These are phyloP conservation scores for Euzophera pinguis DNA, from an alignment of 2,888 invertebrate species.

Conservation along the genomic window DNA sequence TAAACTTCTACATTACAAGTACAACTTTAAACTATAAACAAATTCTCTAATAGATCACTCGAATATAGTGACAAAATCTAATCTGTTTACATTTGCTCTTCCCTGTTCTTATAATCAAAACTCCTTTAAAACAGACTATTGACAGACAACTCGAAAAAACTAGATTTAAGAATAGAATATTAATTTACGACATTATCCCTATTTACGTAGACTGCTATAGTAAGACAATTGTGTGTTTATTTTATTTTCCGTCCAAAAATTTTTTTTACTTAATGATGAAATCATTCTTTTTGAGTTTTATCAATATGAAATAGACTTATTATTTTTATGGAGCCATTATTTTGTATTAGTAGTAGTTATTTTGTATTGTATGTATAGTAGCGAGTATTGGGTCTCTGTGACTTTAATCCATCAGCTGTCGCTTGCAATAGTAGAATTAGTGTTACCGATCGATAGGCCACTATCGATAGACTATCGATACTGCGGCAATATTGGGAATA, in stretches of 20 bases:
- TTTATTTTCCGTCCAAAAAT: constrained; percentile 67
- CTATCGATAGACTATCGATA: no score
- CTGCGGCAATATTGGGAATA: no score
- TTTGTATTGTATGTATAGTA: constrained; percentile 17
- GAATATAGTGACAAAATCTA: no score
- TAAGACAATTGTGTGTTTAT: constrained; percentile 26
- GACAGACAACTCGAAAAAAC: not conserved
- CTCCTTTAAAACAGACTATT: not conserved
- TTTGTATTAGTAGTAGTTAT: no score
- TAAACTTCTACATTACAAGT: no score
- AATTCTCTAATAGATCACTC: no score
- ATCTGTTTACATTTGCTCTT: no score
- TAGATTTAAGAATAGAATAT: constrained; percentile 2
- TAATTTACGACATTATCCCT: constrained; percentile 28
- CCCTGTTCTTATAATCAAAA: not conserved
- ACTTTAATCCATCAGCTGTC: no score
- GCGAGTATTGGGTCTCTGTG: constrained; percentile 16
- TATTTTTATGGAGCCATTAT: constrained; percentile 15
- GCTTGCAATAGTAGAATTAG: no score
- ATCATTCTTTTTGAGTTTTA: constrained; percentile 25
- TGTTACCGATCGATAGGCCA: no score
- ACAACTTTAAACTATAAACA: no score
- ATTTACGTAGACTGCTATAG: constrained; percentile 38
- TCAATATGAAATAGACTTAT: constrained; percentile 13
- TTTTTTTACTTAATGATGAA: constrained; percentile 43